phyloP scores from a whole-genome alignment of 1,140 invertebrate genomes.

The Neoseiulus cucumeris region DNA sequence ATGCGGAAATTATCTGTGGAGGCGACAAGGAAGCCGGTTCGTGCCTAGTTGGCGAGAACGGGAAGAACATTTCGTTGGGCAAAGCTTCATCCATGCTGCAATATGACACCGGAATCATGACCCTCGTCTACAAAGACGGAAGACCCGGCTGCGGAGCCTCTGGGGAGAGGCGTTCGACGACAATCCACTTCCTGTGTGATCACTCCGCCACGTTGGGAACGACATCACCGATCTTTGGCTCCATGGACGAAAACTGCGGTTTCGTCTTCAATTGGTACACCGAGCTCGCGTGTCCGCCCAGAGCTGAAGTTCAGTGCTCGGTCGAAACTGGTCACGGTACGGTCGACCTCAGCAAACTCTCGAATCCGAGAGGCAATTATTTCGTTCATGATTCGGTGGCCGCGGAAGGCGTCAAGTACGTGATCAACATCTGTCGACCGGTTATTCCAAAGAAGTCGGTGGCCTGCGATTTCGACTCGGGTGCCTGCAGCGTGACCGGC shows the following conservation, averaged over 20 bases:
- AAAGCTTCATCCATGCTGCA: conserved; percentile 20
- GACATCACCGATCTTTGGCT: neutral
- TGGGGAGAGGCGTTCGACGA: conserved; percentile 21
- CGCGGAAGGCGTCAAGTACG: conserved; percentile 19
- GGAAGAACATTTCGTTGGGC: conserved; percentile 15
- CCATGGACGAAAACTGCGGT: neutral
- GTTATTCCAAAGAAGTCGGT: conserved; percentile 23
- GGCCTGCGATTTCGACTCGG: conserved; percentile 23
- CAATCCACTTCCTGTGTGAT: conserved; percentile 26
- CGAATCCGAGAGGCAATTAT: conserved; percentile 22
- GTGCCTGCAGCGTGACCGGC: conserved; percentile 22
- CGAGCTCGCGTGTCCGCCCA: neutral
- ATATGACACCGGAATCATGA: conserved; percentile 21
- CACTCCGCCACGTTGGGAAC: conserved; percentile 13
- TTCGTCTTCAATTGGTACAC: conserved; percentile 3
- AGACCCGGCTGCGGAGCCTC: conserved; percentile 20
- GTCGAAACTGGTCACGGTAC: conserved; percentile 4
- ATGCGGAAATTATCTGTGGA: neutral
- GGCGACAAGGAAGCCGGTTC: neutral
- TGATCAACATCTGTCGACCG: conserved; percentile 23
- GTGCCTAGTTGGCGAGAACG: neutral
- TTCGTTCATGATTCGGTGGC: conserved; percentile 14
- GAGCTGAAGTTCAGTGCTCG: neutral
- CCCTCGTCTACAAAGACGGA: conserved; percentile 23
- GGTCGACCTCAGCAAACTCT: conserved; percentile 22